These are phyloP conservation scores for Crossaster papposus DNA, from an alignment of 53 echinoderm and acorn worm genomes.

Conservation along the genomic window DNA sequence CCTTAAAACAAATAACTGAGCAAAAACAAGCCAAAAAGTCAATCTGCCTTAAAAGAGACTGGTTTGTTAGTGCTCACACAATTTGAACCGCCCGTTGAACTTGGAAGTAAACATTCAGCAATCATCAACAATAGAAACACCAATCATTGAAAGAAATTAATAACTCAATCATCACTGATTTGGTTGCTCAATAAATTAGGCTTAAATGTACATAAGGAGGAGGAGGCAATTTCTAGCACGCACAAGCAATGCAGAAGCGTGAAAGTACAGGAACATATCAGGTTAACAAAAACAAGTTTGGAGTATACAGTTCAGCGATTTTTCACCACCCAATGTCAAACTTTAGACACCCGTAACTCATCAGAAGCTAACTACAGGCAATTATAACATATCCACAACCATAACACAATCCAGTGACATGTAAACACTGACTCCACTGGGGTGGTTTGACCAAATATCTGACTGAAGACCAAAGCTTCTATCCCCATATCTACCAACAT, in stretches of 20 bases:
- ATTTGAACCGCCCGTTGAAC: neutral
- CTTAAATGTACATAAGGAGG: neutral
- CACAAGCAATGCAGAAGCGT: neutral
- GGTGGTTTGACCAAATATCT: neutral
- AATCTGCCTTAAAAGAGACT: neutral
- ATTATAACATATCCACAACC: conserved; percentile 27
- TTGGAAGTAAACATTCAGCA: neutral
- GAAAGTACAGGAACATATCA: too few relatives aligned
- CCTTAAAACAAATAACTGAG: neutral
- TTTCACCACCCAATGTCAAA: neutral
- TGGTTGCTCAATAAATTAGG: conserved; percentile 7
- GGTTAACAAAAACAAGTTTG: neutral
- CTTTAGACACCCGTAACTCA: conserved; percentile 7
- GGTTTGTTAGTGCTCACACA: neutral
- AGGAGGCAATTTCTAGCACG: neutral
- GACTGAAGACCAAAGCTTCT: neutral
- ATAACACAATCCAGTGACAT: conserved; percentile 42
- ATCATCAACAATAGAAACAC: neutral
- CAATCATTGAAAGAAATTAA: neutral
- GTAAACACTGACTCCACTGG: conserved; percentile 17
- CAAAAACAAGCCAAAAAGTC: neutral
- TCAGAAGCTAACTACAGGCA: conserved; percentile 5
- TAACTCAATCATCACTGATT: neutral
- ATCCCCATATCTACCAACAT: neutral
- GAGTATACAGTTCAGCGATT: neutral